Percentiles rank a stretch among this genome's conserved stretches.
These are phyloP conservation scores for Nowickia ferox DNA, from an alignment of 2,888 invertebrate genomes.

Conservation along the genomic window DNA sequence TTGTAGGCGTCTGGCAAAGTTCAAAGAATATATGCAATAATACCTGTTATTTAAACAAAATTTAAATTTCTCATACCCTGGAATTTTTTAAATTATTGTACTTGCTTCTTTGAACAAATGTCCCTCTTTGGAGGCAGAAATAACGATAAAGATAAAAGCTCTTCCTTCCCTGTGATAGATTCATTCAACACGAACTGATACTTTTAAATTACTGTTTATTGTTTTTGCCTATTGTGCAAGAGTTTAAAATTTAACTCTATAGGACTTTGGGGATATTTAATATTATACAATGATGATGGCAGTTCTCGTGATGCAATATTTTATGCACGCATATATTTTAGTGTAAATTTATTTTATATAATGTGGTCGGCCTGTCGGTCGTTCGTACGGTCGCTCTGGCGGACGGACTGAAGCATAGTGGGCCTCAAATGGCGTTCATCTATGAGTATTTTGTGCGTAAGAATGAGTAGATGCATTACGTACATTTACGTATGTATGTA, in stretches of 20 bases:
- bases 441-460: constrained; percentile 41
- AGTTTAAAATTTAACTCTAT: constrained; percentile 51
- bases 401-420: constrained; percentile 20
- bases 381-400: neutral
- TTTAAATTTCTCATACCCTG: too few relatives aligned
- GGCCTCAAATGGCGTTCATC: constrained; percentile 48
- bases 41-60: too few relatives aligned
- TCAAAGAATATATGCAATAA: too few relatives aligned
- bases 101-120: too few relatives aligned
- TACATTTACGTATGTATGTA: neutral
- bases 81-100: too few relatives aligned
- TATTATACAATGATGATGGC: constrained; percentile 65
- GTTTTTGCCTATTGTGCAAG: constrained; percentile 11
- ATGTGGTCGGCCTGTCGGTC: constrained; percentile 63
- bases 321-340: constrained; percentile 74
- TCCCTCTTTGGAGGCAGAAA: too few relatives aligned
- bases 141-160: too few relatives aligned
- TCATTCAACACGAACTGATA: neutral
- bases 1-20: too few relatives aligned
- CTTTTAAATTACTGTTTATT: constrained; percentile 20
- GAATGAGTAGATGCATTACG: neutral
- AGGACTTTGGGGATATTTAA: constrained; percentile 69
- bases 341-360: constrained; percentile 74
- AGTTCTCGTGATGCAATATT: constrained; percentile 71
- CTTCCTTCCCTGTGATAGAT: too few relatives aligned